Base-by-base conservation (phyloP, 2,113 vertebrate genomes). In the Ictidomys tridecemlineatus region DNA sequence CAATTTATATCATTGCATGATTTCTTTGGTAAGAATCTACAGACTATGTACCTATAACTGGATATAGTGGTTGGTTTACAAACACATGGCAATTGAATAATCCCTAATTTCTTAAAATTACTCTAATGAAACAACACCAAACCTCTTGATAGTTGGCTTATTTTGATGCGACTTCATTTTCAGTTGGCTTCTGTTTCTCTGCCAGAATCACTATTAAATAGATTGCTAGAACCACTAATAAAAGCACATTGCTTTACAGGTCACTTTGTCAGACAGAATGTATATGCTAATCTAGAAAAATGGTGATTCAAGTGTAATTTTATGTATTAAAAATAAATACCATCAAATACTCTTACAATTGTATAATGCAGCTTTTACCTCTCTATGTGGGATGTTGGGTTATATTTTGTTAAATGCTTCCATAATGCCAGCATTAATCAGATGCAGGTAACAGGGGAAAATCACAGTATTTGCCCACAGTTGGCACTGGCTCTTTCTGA, bases 141-240 rank as follows among this genome's bases (percentile, higher is more conserved):
- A 42, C 34, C 28, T 92, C 13, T 34, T 10, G 13, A 22, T 0
- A n/a, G 8, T 22, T 90, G 83, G 28, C 48, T 85, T 22, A 3
- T 14, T 92, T 12, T 45, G 28, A 7, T 22, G 8, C 30, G 4
- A 5, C 17, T 72, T 74, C 67, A 72, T 96, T 77, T 80, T 93
- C 74, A 53, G 24, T 22, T 76, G 61, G 39, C 28, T 74, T 67
- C 45, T 65, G 4, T 51, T 67, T 45, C n/a, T 22, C 39, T 90
- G 87, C 84, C 90, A 96, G 51, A 34, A 17, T n/a, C 48, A 89
- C 92, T 79, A 79, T 93, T 84, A 96, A 80, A 85, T 61, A 93
- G 56, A 92, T 95, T 89, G 45, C 12, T 70, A 72, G n/a, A 13
- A 26, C 28, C 63, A 61, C 34, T 26, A 13, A 26, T n/a, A 63